These are phyloP conservation scores for Nebria salina DNA, from an alignment of 2,888 invertebrate species.

Conservation along the genomic window DNA sequence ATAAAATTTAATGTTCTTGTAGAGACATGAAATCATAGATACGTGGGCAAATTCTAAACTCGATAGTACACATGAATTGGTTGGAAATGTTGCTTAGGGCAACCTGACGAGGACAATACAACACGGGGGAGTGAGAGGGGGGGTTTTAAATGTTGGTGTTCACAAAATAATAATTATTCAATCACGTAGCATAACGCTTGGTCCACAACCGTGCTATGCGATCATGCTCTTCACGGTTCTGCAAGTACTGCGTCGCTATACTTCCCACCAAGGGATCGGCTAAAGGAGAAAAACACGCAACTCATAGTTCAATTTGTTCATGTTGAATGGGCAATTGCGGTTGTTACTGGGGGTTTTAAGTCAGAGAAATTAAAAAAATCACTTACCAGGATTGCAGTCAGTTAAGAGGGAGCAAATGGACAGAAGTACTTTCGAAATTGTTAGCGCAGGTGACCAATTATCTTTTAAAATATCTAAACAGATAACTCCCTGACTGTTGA, in stretches of 20 bases:
- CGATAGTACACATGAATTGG: constrained; percentile 46
- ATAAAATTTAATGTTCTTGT: constrained; percentile 11
- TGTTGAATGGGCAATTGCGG: not conserved
- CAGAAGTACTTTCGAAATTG: constrained; percentile 96
- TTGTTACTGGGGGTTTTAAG: not conserved
- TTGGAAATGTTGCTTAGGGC: constrained; percentile 58
- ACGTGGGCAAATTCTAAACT: constrained; percentile 44
- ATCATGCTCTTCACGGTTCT: constrained; percentile 97
- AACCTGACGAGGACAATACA: constrained; percentile 56
- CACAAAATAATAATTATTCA: constrained; percentile 55
- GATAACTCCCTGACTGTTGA: constrained; percentile 98
- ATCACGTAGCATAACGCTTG: constrained; percentile 95
- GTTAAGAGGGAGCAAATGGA: constrained; percentile 98
- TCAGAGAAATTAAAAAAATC: not conserved
- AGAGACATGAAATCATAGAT: constrained; percentile 40
- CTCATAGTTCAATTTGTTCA: not conserved
- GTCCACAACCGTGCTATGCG: constrained; percentile 99
- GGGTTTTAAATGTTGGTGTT: not conserved
- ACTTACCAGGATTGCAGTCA: constrained; percentile 96
- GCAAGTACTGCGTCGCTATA: constrained; percentile 97
- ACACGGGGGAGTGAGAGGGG: constrained; percentile 50
- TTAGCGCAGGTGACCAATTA: constrained; percentile 99
- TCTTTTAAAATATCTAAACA: constrained; percentile 98
- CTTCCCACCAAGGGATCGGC: constrained; percentile 97
- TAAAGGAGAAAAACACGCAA: constrained; percentile 61